phyloP scores from a whole-genome alignment of 2,113 vertebrate genomes.

The Naja naja region DNA sequence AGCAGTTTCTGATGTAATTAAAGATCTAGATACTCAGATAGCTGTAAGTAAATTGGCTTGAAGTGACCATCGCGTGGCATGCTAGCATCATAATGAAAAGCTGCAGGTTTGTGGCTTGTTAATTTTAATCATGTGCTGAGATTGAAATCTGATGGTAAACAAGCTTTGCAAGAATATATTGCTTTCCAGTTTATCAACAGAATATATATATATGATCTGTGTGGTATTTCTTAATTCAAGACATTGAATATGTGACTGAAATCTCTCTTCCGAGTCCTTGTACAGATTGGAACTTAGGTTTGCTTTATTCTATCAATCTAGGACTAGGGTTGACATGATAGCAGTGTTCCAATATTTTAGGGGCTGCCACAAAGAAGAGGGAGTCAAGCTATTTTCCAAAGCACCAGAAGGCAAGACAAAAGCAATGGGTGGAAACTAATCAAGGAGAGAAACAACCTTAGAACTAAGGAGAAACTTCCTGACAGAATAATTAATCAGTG shows the following conservation, averaged over 20 bases:
- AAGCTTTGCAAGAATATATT: neutral
- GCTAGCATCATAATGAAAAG: neutral
- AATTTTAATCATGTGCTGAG: neutral
- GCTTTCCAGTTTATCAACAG: neutral
- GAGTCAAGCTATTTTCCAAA: no score
- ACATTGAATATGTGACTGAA: neutral
- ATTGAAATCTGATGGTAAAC: neutral
- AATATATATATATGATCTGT: neutral
- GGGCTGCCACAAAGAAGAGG: no score
- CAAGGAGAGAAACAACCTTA: no score
- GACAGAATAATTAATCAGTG: no score
- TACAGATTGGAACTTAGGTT: no score
- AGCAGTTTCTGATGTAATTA: conserved; percentile 75
- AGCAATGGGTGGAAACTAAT: no score
- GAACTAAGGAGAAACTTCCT: no score
- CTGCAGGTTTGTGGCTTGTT: neutral
- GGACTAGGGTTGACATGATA: no score
- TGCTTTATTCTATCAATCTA: neutral
- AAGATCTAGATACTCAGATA: conserved; percentile 79
- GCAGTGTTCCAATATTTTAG: no score
- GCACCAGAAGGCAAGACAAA: no score
- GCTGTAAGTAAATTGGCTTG: conserved; percentile 71
- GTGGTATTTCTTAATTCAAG: neutral
- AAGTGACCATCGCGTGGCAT: conserved; percentile 5
- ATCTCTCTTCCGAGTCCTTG: neutral